Evolutionary conservation across 2,888 invertebrate genomes (phyloP).

Genomic region (Lycophotia porphyrea): DNA sequence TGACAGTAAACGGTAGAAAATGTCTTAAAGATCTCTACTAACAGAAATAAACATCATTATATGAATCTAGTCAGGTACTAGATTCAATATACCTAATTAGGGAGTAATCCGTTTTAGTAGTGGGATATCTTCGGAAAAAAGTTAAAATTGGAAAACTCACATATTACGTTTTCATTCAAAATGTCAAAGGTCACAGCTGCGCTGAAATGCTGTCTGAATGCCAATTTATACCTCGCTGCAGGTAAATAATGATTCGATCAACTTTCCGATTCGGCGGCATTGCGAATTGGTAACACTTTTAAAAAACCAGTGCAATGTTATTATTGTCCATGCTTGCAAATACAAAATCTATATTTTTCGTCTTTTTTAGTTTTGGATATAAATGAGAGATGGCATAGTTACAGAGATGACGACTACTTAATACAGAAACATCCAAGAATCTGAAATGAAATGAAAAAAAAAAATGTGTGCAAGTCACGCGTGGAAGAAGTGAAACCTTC

Average conservation of each 20-base stretch:
- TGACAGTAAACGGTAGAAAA: too few species aligned
- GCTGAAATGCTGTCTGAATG: slow-evolving; percentile 2
- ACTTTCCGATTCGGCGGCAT: background rate
- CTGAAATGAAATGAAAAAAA: too few species aligned
- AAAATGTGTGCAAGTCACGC: too few species aligned
- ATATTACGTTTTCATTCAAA: background rate
- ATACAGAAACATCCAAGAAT: background rate
- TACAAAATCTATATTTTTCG: background rate
- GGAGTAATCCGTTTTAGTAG: background rate
- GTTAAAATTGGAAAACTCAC: background rate
- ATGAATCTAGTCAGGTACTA: background rate
- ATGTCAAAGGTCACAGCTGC: background rate
- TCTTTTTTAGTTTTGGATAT: background rate
- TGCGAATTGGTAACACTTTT: slow-evolving; percentile 2
- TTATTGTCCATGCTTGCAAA: background rate
- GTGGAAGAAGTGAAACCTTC: too few species aligned
- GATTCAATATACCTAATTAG: too few species aligned
- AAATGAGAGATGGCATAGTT: background rate
- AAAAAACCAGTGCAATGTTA: background rate
- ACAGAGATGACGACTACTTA: background rate
- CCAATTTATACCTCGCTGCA: background rate
- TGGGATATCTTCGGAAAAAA: background rate
- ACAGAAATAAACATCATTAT: too few species aligned
- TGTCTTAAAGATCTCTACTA: too few species aligned
- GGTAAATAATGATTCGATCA: slow-evolving; percentile 23